Percentiles rank a stretch among this genome's conserved stretches.
Evolutionary conservation across 2,888 invertebrate species (phyloP).

Genomic region (Microctonus hyperodae): DNA sequence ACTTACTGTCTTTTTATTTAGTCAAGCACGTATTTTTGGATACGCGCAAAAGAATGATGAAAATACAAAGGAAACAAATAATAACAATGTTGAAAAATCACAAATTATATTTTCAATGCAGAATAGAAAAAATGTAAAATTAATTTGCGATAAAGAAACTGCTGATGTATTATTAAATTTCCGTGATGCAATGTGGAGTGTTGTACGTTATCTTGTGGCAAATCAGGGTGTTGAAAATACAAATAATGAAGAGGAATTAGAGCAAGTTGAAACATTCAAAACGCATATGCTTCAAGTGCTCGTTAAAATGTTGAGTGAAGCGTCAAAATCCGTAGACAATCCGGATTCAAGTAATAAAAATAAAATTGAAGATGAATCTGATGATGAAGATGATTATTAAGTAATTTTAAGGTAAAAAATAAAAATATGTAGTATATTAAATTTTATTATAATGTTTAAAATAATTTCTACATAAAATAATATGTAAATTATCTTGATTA

Average conservation of each 20-base stretch:
- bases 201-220: conserved; percentile 65
- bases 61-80: not conserved
- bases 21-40: conserved; percentile 44
- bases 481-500: not conserved
- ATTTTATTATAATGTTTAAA: not conserved
- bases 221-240: conserved; percentile 52
- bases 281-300: conserved; percentile 46
- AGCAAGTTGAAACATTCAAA: conserved; percentile 43
- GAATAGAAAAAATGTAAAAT: conserved; percentile 54
- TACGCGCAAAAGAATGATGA: conserved; percentile 41
- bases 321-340: conserved; percentile 37
- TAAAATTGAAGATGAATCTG: not conserved
- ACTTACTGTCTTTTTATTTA: conserved; percentile 68
- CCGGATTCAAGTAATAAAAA: not conserved
- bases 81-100: conserved; percentile 37
- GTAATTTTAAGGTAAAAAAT: not conserved
- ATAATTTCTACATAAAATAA: not conserved
- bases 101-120: conserved; percentile 56
- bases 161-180: conserved; percentile 63
- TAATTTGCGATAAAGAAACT: conserved; percentile 62
- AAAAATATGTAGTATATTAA: not conserved
- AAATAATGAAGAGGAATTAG: conserved; percentile 14
- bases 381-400: not conserved
- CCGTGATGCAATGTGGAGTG: conserved; percentile 65
- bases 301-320: conserved; percentile 39